These are phyloP conservation scores for Pipistrellus pipistrellus DNA, from an alignment of 2,797 vertebrate species.

Conservation along the genomic window DNA sequence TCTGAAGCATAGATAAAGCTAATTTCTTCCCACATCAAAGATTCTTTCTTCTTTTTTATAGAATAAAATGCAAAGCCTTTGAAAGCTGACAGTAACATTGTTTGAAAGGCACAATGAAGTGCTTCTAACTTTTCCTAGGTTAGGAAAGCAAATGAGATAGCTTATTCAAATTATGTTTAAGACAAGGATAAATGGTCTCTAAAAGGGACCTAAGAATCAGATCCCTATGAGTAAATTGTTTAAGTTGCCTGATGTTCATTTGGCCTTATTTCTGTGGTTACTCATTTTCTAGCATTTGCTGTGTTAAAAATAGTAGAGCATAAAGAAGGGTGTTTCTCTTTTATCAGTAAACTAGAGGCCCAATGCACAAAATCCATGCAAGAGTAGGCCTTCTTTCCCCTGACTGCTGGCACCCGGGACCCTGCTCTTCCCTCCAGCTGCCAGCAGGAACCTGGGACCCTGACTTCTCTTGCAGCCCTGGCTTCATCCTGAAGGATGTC, in stretches of 20 bases:
- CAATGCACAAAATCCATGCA: too few species aligned
- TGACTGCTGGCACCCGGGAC: too few species aligned
- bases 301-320: neutral
- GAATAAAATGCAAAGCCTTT: conserved; percentile 31
- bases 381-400: too few species aligned
- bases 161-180: conserved; percentile 26
- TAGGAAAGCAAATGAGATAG: neutral
- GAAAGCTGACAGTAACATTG: neutral
- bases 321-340: neutral
- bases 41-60: neutral
- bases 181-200: neutral
- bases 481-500: too few species aligned
- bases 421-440: too few species aligned
- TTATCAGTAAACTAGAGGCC: neutral
- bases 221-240: neutral
- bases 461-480: too few species aligned
- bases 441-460: too few species aligned
- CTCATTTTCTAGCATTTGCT: neutral
- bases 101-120: neutral
- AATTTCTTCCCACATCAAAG: neutral
- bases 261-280: neutral
- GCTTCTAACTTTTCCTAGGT: neutral
- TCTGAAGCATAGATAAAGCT: conserved; percentile 5
- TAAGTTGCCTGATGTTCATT: neutral
- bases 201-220: neutral